These are phyloP conservation scores for Nasonovia ribisnigri DNA, from an alignment of 2,888 invertebrate genomes.

Conservation along the genomic window DNA sequence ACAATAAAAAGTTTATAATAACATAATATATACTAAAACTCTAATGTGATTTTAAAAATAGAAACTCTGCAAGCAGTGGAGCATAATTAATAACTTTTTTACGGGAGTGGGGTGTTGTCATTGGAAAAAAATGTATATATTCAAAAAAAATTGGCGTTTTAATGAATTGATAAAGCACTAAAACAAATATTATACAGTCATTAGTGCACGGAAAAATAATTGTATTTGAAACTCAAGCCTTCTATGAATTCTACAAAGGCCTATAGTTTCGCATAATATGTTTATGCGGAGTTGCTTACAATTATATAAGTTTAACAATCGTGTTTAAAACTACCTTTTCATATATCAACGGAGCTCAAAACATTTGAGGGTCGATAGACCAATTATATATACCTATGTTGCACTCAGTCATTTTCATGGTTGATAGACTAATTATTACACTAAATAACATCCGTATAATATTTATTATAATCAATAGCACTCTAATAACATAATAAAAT, in stretches of 20 bases:
- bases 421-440: background rate
- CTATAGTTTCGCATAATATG: background rate
- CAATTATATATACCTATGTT: too few species aligned
- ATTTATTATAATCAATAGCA: background rate
- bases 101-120: too few species aligned
- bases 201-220: background rate
- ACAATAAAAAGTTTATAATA: too few species aligned
- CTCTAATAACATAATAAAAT: background rate
- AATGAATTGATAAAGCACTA: background rate
- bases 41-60: too few species aligned
- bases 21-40: too few species aligned
- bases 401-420: too few species aligned
- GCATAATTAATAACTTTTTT: too few species aligned
- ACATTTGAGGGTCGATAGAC: background rate
- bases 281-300: background rate
- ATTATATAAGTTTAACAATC: background rate
- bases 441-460: background rate
- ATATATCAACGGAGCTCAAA: background rate
- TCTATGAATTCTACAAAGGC: too few species aligned
- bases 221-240: background rate
- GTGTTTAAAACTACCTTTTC: background rate
- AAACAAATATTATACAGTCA: background rate
- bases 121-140: too few species aligned
- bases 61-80: too few species aligned
- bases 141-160: background rate